phyloP scores from a whole-genome alignment of 2,888 invertebrate species.

The Limnephilus marmoratus region DNA sequence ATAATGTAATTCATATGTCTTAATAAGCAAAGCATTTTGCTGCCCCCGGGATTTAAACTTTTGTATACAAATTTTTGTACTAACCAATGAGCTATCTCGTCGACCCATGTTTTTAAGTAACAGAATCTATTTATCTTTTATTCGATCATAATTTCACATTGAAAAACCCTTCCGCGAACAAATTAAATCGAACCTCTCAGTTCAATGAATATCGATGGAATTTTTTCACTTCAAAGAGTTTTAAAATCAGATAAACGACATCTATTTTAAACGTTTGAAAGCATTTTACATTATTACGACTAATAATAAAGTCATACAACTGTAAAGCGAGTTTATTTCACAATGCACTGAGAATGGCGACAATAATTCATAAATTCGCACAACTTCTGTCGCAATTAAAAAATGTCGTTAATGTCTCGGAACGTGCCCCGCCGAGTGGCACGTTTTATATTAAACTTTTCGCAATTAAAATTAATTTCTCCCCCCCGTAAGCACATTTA shows the following conservation, averaged over 20 bases:
- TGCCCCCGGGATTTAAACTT: no score
- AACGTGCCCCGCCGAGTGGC: conserved; percentile 41
- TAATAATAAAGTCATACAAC: not conserved
- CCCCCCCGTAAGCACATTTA: not conserved
- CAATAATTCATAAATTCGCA: conserved; percentile 11
- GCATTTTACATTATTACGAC: not conserved
- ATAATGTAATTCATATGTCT: no score
- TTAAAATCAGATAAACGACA: not conserved
- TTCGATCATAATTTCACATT: not conserved
- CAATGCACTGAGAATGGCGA: conserved; percentile 11
- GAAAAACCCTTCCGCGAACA: not conserved
- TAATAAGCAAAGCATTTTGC: no score
- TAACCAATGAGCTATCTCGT: not conserved
- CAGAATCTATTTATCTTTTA: not conserved
- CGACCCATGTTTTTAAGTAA: not conserved
- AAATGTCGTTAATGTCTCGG: conserved; percentile 9
- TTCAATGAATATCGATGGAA: not conserved
- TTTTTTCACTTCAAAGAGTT: not conserved
- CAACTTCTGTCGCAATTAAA: conserved; percentile 19
- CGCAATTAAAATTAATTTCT: conserved; percentile 52
- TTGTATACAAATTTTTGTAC: no score
- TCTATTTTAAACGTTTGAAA: not conserved
- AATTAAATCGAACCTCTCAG: not conserved
- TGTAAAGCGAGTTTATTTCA: not conserved
- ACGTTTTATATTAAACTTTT: conserved; percentile 57